Percentiles rank a stretch among this genome's conserved stretches.
Conservation (phyloP, 92 coral and sea anemone species). For the Hydrozoanthus gracilis region DNA sequence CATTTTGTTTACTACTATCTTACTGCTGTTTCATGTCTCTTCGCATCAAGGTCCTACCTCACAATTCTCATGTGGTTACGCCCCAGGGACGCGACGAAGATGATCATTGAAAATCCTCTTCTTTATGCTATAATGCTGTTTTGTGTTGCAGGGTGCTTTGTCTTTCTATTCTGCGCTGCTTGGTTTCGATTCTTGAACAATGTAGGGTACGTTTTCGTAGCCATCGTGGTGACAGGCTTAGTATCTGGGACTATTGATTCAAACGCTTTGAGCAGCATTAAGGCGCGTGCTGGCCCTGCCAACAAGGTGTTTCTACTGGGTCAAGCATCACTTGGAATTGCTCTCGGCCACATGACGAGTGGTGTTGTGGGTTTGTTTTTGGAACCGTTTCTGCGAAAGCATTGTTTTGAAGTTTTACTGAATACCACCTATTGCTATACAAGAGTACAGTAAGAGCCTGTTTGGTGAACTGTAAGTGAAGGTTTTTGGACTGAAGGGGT, state of each 20-base stretch:
- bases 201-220: background rate
- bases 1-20: conserved; percentile 34
- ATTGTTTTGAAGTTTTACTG: conserved; percentile 17
- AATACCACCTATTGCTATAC: conserved; percentile 19
- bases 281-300: conserved; percentile 9
- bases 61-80: conserved; percentile 18
- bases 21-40: background rate
- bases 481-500: too few relatives aligned
- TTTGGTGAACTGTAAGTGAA: too few relatives aligned
- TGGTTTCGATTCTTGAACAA: conserved; percentile 29
- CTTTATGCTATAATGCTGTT: background rate
- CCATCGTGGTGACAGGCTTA: background rate
- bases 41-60: conserved; percentile 11
- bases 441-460: background rate
- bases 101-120: background rate
- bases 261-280: conserved; percentile 28
- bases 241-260: conserved; percentile 23
- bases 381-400: conserved; percentile 26
- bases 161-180: conserved; percentile 23
- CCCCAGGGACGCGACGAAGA: background rate
- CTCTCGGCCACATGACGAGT: conserved; percentile 41
- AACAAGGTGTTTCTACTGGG: conserved; percentile 25
- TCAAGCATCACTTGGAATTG: conserved; percentile 33
- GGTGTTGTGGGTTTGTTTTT: conserved; percentile 36
- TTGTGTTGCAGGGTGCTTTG: background rate